A percentile compares a stretch with the other conserved stretches of the same genome.
Conservation (phyloP, 1,140 invertebrate genomes). For the Philotrypesis tridentata region DNA sequence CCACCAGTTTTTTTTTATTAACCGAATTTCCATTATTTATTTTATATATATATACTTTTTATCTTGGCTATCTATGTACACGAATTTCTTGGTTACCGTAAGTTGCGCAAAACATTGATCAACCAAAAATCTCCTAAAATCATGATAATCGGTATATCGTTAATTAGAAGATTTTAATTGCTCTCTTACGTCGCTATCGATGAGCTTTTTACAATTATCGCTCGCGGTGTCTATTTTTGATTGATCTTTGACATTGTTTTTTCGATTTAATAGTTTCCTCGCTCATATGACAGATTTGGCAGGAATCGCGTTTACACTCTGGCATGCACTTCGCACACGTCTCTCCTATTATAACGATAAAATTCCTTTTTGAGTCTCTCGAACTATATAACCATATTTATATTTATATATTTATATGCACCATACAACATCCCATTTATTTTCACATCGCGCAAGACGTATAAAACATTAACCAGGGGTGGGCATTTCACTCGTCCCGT, state of each 20-base stretch:
- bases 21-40: constrained; percentile 42
- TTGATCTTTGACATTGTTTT: neutral
- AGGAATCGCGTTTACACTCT: constrained; percentile 7
- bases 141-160: constrained; percentile 2
- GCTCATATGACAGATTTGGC: neutral
- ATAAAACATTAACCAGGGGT: constrained; percentile 39
- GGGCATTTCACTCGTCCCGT: neutral
- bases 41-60: constrained; percentile 24
- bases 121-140: constrained; percentile 2
- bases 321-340: neutral
- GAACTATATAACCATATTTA: constrained; percentile 33
- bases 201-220: constrained; percentile 13
- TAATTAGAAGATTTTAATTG: constrained; percentile 23
- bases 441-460: neutral
- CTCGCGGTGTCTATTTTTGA: neutral
- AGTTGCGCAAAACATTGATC: neutral
- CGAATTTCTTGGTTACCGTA: constrained; percentile 27
- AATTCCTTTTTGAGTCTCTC: constrained; percentile 23
- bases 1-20: constrained; percentile 43
- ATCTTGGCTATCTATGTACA: constrained; percentile 47
- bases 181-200: neutral
- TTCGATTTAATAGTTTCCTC: constrained; percentile 25
- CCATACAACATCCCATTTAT: neutral
- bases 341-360: constrained; percentile 18
- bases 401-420: neutral